phyloP scores from a whole-genome alignment of 2,113 vertebrate species.

The Arvicanthis niloticus region DNA sequence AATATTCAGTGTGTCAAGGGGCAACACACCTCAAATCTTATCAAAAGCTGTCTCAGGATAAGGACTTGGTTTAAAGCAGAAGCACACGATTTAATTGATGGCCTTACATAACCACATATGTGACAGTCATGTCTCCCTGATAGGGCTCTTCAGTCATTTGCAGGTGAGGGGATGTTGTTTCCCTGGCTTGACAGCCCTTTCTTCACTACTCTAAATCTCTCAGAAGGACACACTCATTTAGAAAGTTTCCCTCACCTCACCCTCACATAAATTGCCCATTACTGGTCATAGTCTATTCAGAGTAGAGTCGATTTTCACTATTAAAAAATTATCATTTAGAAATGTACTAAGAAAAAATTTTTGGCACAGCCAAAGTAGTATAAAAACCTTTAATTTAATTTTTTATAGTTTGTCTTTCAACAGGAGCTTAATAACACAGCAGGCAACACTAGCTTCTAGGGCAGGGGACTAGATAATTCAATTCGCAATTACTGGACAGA shows the following conservation, averaged over 20 bases:
- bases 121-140: background rate
- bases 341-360: constrained; percentile 55
- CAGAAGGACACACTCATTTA: constrained; percentile 9
- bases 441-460: constrained; percentile 1
- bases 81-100: background rate
- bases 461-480: constrained; percentile 35
- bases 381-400: constrained; percentile 27
- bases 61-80: constrained; percentile 42
- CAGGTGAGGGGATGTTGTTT: background rate
- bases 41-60: constrained; percentile 14
- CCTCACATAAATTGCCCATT: constrained; percentile 50
- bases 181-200: constrained; percentile 12
- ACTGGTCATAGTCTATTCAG: constrained; percentile 31
- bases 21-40: background rate
- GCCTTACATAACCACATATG: background rate
- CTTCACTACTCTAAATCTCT: constrained; percentile 15
- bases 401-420: constrained; percentile 36
- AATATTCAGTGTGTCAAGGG: background rate
- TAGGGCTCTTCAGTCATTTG: background rate
- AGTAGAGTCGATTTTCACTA: constrained; percentile 49
- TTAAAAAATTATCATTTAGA: constrained; percentile 31
- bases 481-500: constrained; percentile 43
- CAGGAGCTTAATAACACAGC: constrained; percentile 34
- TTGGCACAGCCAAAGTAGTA: constrained; percentile 40
- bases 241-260: constrained; percentile 40